Base-by-base conservation (phyloP, 2,797 vertebrate species). In the Denticeps clupeoides region DNA sequence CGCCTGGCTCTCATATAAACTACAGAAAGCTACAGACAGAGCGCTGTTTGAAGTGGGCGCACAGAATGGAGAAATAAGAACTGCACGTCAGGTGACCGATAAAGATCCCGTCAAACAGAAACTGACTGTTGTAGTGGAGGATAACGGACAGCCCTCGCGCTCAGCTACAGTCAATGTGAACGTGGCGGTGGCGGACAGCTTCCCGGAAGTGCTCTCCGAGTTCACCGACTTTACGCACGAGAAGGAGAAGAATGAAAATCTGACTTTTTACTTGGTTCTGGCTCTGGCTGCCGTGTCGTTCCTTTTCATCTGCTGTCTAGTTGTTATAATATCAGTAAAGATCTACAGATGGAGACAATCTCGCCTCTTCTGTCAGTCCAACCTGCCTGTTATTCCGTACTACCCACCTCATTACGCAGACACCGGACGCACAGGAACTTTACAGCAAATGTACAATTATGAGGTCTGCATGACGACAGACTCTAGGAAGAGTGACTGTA, bases 31-130 rank as follows among this genome's bases (percentile, higher is more conserved):
- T 10, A 44, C 40, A 9, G 49, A 51, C 29, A 31, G 18, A 49
- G 28, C 38, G 8, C 15, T 49, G 11, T 49, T 38, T 51, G 48
- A 33, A 0, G 41, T 74, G 25, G 72, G 64, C 1, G 54, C 64
- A 12, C 54, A 72, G 22, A 68, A 65, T 0, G 71, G 71, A 0
- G 71, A 73, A 41, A 51, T 72, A 31, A 61, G 59, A 29, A 66
- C 59, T 0, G 59, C 57, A 1, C 50, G 63, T 1, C 33, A 26
- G 6, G 26, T 38, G 7, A 23, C 31, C 5, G 46, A 49, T 13
- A 62, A 75, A 70, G 75, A 80, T 58, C 45, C 47, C 3, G 65
- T 72, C 13, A 77, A 71, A n/a, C 79, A 79, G 24, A 72, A 60
- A 21, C 63, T 78, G n/a, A 22, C 66, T 54, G 65, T 82, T 45